Base-by-base conservation (phyloP, 2,888 invertebrate species). In the Cantharis rufa region DNA sequence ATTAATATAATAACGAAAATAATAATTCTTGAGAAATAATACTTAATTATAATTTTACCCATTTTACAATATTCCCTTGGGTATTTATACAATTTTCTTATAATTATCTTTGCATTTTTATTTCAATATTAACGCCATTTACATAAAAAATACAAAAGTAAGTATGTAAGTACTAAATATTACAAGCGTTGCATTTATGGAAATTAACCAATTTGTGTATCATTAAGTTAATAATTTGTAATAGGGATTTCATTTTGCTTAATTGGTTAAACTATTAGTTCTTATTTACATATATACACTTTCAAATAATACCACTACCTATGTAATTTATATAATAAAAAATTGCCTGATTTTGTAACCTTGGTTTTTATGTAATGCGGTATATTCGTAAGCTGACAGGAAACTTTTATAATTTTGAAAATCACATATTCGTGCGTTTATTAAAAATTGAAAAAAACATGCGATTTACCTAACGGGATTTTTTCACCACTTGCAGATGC, bases 381-480 rank as follows among this genome's bases (percentile, higher is more conserved):
- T 48, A 48, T 48, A 48, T 48, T 48, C 48, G n/a, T 48, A 48
- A 48, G 48, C 13, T 48, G 7, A n/a, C n/a, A n/a, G 48, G n/a
- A 48, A 48, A 48, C 48, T n/a, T 48, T 48, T 48, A n/a, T 48
- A 48, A 48, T 48, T n/a, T 48, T n/a, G 48, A 48, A 48, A 48
- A 48, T 48, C n/a, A 48, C n/a, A n/a, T 48, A n/a, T n/a, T 48
- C 48, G 48, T 48, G 48, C n/a, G 48, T 48, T 3, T 7, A n/a
- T 48, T n/a, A 48, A 48, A 48, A 48, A 48, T 48, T 48, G 7
- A 48, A n/a, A 48, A 21, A 66, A 16, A 62, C 74, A 62, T 64
- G 73, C 68, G 27, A 84, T 87, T 86, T 82, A 88, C 88, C 88
- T 75, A 88, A 78, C 21, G 87, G 87, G 74, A 88, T 86, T 82